A percentile compares a stretch with the other conserved stretches of the same genome.
phyloP scores from a whole-genome alignment of 2,888 invertebrate genomes.

The Lamproptera curius region DNA sequence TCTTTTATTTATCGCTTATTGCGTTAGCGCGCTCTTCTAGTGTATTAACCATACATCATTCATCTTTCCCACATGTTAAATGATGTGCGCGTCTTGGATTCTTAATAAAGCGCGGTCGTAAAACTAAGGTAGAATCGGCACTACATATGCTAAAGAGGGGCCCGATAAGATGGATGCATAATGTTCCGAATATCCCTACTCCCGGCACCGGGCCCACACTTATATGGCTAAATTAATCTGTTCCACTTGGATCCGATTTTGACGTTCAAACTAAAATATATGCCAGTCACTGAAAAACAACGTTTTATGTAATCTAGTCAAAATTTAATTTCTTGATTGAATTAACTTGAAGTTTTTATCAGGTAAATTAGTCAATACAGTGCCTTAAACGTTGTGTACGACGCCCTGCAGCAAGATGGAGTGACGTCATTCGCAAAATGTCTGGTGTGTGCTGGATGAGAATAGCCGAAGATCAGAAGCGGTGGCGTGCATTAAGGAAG shows the following conservation, averaged over 20 bases:
- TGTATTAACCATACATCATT: too few species aligned
- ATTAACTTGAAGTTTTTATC: not conserved
- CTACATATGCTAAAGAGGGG: constrained; percentile 58
- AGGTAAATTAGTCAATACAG: not conserved
- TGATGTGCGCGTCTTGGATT: too few species aligned
- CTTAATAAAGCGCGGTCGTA: constrained; percentile 12
- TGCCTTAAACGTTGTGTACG: too few species aligned
- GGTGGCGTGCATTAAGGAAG: too few species aligned
- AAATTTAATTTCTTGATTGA: not conserved
- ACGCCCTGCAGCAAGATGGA: too few species aligned
- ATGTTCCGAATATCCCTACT: constrained; percentile 38
- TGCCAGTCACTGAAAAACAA: not conserved
- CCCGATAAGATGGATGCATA: constrained; percentile 45
- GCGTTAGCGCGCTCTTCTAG: too few species aligned
- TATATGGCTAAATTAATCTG: constrained; percentile 26
- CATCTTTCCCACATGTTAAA: too few species aligned
- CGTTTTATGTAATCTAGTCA: not conserved
- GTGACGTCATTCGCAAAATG: too few species aligned
- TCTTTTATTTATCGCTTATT: too few species aligned
- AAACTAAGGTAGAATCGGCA: constrained; percentile 34
- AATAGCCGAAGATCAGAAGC: too few species aligned
- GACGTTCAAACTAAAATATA: constrained; percentile 1
- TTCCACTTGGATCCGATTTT: constrained; percentile 24
- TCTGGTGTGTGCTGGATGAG: too few species aligned
- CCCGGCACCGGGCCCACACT: constrained; percentile 30